A percentile compares a stretch with the other conserved stretches of the same genome.
These are phyloP conservation scores for Lasioglossum marginatum DNA, from an alignment of 2,888 invertebrate species.

Conservation along the genomic window DNA sequence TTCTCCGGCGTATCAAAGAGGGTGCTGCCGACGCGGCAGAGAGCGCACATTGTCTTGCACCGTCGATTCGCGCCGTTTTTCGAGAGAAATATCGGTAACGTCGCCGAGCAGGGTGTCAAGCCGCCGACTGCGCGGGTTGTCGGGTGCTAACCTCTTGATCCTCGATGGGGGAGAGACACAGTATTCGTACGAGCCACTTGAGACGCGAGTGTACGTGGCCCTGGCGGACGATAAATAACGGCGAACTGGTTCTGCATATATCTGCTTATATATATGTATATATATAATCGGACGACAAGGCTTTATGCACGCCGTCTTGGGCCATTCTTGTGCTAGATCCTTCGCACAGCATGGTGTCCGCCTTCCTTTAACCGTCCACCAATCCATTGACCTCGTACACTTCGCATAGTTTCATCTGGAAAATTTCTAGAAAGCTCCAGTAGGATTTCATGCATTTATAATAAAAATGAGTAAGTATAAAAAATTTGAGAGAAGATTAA, in stretches of 20 bases:
- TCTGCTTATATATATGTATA: constrained; percentile 50
- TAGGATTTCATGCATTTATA: neutral
- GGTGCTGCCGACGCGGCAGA: constrained; percentile 2
- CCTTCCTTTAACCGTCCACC: neutral
- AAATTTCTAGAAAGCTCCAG: neutral
- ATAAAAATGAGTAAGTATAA: too few species aligned
- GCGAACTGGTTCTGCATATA: constrained; percentile 60
- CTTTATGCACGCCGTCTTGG: constrained; percentile 47
- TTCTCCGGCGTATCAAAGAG: constrained; percentile 33
- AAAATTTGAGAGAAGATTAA: too few species aligned
- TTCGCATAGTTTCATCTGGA: neutral
- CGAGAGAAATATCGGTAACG: constrained; percentile 62
- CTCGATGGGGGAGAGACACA: constrained; percentile 33
- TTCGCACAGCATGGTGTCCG: constrained; percentile 62
- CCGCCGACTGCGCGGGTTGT: constrained; percentile 63
- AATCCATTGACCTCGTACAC: neutral
- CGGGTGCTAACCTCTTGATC: constrained; percentile 67
- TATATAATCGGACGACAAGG: constrained; percentile 56
- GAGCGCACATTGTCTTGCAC: constrained; percentile 56
- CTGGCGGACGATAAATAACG: constrained; percentile 60
- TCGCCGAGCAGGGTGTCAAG: constrained; percentile 43
- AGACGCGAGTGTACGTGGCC: constrained; percentile 50
- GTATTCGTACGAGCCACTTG: constrained; percentile 28
- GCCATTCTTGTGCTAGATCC: constrained; percentile 53
- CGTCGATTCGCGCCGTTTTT: constrained; percentile 51